These are phyloP conservation scores for Rotaria socialis DNA, from an alignment of 2,888 invertebrate species.

Conservation along the genomic window DNA sequence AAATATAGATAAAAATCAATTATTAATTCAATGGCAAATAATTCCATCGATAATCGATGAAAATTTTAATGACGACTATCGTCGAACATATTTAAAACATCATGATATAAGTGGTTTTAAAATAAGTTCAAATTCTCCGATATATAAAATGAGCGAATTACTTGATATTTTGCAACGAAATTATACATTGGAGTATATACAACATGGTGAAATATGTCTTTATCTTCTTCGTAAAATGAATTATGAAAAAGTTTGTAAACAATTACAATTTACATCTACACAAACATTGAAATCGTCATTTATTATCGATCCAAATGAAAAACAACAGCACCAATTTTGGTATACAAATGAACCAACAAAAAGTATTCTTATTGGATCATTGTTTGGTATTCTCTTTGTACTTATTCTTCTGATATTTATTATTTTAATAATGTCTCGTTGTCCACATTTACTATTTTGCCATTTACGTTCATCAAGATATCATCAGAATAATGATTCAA, in stretches of 20 bases:
- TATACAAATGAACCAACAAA: background rate
- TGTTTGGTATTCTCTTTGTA: constrained; percentile 1
- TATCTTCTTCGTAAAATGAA: background rate
- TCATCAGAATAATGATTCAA: background rate
- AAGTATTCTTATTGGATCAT: constrained; percentile 28
- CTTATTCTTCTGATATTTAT: background rate
- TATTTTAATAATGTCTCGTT: constrained; percentile 6
- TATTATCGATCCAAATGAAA: background rate
- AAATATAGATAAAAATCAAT: background rate
- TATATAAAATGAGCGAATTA: constrained; percentile 27
- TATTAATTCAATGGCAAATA: constrained; percentile 21
- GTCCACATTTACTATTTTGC: background rate
- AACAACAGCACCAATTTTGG: background rate
- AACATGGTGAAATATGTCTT: background rate
- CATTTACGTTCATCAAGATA: background rate
- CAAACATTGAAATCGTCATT: background rate
- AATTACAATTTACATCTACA: background rate
- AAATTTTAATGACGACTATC: background rate
- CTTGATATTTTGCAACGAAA: background rate
- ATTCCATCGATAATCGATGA: background rate
- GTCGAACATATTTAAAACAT: constrained; percentile 20
- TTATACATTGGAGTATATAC: background rate
- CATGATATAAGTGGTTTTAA: constrained; percentile 10
- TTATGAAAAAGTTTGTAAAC: constrained; percentile 32
- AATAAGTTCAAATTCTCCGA: constrained; percentile 7